phyloP scores from a whole-genome alignment of 2,888 invertebrate genomes.

The Fragum fragum region DNA sequence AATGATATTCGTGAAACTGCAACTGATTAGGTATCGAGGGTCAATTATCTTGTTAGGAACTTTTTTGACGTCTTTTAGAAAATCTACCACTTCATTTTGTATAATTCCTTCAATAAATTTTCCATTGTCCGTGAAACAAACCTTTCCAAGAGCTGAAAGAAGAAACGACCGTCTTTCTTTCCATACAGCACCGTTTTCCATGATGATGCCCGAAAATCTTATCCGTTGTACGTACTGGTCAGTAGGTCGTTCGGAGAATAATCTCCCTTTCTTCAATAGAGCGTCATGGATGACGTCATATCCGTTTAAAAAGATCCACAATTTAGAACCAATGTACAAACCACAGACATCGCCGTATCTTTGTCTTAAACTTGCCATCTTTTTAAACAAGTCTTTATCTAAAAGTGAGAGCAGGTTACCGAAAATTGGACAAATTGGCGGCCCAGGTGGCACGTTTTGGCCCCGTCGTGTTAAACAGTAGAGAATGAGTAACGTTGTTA shows the following conservation, averaged over 20 bases:
- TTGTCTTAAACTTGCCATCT: slow-evolving; percentile 24
- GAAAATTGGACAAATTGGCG: slow-evolving; percentile 48
- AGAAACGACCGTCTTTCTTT: slow-evolving; percentile 50
- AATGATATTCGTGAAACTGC: not conserved
- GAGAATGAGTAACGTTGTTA: slow-evolving; percentile 35
- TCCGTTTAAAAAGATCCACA: slow-evolving; percentile 53
- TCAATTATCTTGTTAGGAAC: not conserved
- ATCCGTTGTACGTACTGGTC: too few relatives aligned
- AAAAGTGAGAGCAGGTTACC: slow-evolving; percentile 51
- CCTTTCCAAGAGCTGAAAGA: slow-evolving; percentile 32
- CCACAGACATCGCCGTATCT: slow-evolving; percentile 53
- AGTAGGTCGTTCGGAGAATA: slow-evolving; percentile 27
- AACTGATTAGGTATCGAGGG: not conserved
- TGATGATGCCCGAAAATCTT: slow-evolving; percentile 24
- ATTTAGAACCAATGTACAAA: slow-evolving; percentile 47
- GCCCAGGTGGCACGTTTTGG: slow-evolving; percentile 48
- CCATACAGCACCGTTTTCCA: slow-evolving; percentile 45
- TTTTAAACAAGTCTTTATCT: slow-evolving; percentile 23
- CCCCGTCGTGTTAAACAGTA: slow-evolving; percentile 40
- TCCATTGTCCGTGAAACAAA: slow-evolving; percentile 41
- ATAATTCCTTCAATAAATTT: slow-evolving; percentile 40
- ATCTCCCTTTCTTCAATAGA: slow-evolving; percentile 45
- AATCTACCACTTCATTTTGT: slow-evolving; percentile 15
- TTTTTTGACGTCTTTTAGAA: slow-evolving; percentile 8
- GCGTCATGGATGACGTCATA: slow-evolving; percentile 55